A percentile compares a stretch with the other conserved stretches of the same genome.
Evolutionary conservation across 23 tunicate genomes (phyloP).

Genomic region (Aplidium turbinatum): DNA sequence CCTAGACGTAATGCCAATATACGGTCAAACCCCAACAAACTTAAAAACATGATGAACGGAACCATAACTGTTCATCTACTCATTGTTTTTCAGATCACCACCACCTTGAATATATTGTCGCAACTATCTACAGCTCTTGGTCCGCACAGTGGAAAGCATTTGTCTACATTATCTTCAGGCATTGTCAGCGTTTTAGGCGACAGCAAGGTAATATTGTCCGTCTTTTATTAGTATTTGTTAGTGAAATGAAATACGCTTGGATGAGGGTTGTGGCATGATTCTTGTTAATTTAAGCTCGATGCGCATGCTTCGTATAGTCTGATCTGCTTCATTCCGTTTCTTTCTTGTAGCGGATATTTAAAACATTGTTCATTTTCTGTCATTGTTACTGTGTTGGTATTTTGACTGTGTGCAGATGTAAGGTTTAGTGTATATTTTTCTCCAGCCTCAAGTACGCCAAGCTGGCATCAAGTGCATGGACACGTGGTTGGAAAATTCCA

Average conservation of each 20-base stretch:
- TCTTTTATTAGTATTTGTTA: background rate
- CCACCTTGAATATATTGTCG: conserved; percentile 58
- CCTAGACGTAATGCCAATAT: too few relatives aligned
- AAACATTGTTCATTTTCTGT: too few relatives aligned
- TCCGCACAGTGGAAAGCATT: conserved; percentile 64
- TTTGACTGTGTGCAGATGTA: background rate
- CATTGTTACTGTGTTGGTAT: background rate
- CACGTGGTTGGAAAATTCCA: conserved; percentile 83
- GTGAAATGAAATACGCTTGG: background rate
- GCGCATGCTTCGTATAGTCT: too few relatives aligned
- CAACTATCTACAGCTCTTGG: conserved; percentile 82
- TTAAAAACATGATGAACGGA: too few relatives aligned
- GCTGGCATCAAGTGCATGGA: conserved; percentile 81
- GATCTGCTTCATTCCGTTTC: too few relatives aligned
- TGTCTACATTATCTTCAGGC: conserved; percentile 31
- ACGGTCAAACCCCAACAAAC: too few relatives aligned
- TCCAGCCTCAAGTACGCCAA: conserved; percentile 79
- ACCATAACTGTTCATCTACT: too few relatives aligned
- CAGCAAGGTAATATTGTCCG: conserved; percentile 68
- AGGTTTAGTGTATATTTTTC: background rate
- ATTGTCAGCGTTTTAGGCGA: conserved; percentile 73
- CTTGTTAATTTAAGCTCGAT: too few relatives aligned
- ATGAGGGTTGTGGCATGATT: too few relatives aligned
- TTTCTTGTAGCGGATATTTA: too few relatives aligned
- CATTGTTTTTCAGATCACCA: conserved; percentile 39